phyloP scores from a whole-genome alignment of 2,888 invertebrate species.

The Drosophila parthenogenetica region DNA sequence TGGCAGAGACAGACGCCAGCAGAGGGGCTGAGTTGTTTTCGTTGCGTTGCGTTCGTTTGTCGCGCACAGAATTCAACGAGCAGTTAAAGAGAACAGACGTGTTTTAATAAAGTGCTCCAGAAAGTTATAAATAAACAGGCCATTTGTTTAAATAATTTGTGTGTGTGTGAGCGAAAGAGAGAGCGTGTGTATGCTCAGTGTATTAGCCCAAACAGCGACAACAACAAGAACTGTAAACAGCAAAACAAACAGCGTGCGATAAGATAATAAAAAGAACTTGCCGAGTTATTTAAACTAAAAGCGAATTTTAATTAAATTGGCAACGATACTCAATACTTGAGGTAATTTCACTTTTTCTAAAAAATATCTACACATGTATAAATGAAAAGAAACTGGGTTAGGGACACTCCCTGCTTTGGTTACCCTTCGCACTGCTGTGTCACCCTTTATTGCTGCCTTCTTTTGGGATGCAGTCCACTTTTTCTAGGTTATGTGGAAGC shows the following conservation, averaged over 20 bases:
- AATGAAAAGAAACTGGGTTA: constrained; percentile 63
- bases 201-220: constrained; percentile 7
- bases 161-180: constrained; percentile 22
- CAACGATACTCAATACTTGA: constrained; percentile 14
- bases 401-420: constrained; percentile 64
- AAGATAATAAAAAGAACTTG: constrained; percentile 50
- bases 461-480: constrained; percentile 15
- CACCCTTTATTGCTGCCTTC: constrained; percentile 19
- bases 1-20: constrained; percentile 24
- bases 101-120: constrained; percentile 36
- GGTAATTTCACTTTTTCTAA: constrained; percentile 53
- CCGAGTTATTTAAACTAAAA: constrained; percentile 15
- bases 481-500: constrained; percentile 43
- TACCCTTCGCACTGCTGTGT: neutral
- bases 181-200: neutral
- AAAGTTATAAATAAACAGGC: constrained; percentile 31
- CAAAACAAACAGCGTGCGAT: constrained; percentile 56
- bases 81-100: constrained; percentile 72
- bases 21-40: constrained; percentile 51
- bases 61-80: constrained; percentile 64
- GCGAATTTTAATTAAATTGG: constrained; percentile 15
- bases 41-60: constrained; percentile 29
- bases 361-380: constrained; percentile 1
- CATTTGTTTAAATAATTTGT: constrained; percentile 67
- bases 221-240: constrained; percentile 33